Percentiles rank a stretch among this genome's conserved stretches.
Evolutionary conservation across 2,888 invertebrate species (phyloP).

Genomic region (Sphecodes monilicornis): DNA sequence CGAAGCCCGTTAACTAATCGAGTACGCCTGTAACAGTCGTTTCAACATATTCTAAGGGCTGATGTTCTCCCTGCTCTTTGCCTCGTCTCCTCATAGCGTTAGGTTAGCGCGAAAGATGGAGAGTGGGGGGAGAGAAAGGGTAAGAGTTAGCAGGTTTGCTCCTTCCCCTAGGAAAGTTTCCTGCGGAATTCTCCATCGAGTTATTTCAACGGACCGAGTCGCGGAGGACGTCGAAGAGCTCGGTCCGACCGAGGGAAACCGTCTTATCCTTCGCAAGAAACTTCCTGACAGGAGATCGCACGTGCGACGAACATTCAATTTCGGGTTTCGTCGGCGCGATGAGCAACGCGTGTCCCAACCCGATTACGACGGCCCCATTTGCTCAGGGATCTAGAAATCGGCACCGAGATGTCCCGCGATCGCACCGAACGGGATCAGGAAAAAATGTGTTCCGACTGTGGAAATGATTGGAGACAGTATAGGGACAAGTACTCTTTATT

Average conservation of each 20-base stretch:
- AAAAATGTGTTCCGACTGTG: too few relatives aligned
- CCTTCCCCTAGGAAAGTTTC: not conserved
- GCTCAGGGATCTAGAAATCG: not conserved
- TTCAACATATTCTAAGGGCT: not conserved
- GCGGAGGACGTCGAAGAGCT: not conserved
- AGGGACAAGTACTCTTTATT: too few relatives aligned
- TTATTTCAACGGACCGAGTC: not conserved
- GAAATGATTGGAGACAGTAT: too few relatives aligned
- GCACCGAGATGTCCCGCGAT: too few relatives aligned
- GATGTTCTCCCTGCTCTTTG: not conserved
- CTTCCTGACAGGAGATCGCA: conserved; percentile 13
- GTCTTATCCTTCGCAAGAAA: conserved; percentile 14
- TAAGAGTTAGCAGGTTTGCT: not conserved
- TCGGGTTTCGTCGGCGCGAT: not conserved
- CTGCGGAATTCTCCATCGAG: conserved; percentile 21
- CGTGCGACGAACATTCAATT: conserved; percentile 27
- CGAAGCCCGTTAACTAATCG: conserved; percentile 36
- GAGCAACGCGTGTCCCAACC: not conserved
- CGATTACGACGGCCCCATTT: not conserved
- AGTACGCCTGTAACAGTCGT: not conserved
- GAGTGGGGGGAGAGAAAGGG: not conserved
- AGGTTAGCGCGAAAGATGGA: not conserved
- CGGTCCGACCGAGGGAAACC: not conserved
- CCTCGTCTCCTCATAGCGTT: too few relatives aligned
- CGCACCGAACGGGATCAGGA: too few relatives aligned